A percentile compares a stretch with the other conserved stretches of the same genome.
Evolutionary conservation across 2,888 invertebrate genomes (phyloP).

Genomic region (Cosmopolites sordidus): DNA sequence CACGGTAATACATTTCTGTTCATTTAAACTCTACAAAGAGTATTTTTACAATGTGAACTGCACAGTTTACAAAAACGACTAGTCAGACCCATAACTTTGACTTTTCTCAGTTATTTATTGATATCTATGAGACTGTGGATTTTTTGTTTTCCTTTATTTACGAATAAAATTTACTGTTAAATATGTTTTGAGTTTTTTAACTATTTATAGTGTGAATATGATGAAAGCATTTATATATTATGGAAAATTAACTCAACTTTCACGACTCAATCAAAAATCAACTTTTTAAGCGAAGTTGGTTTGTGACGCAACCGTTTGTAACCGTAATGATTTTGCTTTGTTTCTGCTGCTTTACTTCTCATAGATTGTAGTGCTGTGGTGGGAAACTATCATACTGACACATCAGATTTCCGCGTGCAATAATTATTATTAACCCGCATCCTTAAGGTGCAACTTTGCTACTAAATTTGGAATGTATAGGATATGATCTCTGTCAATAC

Average conservation of each 20-base stretch:
- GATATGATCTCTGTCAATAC: too few species aligned
- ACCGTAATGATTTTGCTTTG: constrained; percentile 9
- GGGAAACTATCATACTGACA: constrained; percentile 12
- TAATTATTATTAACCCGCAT: background rate
- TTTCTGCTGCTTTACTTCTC: constrained; percentile 16
- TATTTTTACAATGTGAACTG: constrained; percentile 11
- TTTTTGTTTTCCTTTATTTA: constrained; percentile 27
- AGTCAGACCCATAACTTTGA: constrained; percentile 23
- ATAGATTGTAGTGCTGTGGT: constrained; percentile 12
- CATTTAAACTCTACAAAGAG: background rate
- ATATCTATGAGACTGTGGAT: constrained; percentile 31
- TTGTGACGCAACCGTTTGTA: too few species aligned
- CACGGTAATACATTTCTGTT: too few species aligned
- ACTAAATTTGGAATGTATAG: background rate
- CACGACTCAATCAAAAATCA: too few species aligned
- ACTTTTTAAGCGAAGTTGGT: background rate
- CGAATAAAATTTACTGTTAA: constrained; percentile 24
- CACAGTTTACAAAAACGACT: constrained; percentile 14
- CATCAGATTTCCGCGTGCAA: constrained; percentile 14
- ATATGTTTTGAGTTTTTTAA: constrained; percentile 18
- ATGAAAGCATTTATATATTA: constrained; percentile 14
- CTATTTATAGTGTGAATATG: constrained; percentile 20
- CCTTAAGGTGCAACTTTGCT: background rate
- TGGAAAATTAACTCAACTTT: background rate
- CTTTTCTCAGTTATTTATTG: constrained; percentile 31